These are phyloP conservation scores for Anser brachyrhynchus DNA, from an alignment of 2,113 vertebrate species.

Conservation along the genomic window DNA sequence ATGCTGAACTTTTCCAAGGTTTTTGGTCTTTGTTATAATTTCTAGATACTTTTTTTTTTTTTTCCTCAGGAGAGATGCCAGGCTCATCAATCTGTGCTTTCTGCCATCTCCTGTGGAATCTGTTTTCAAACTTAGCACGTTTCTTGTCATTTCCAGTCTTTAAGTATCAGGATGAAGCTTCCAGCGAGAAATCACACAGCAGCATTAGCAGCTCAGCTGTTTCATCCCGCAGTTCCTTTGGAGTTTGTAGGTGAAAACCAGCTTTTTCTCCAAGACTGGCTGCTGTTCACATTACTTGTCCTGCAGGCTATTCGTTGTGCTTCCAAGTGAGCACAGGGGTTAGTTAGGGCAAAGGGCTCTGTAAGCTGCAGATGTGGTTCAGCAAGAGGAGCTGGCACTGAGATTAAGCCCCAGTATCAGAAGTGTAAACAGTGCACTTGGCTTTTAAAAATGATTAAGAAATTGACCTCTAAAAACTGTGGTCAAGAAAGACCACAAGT, in stretches of 20 bases:
- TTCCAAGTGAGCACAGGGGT: neutral
- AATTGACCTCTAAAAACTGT: neutral
- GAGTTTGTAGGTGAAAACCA: accelerated
- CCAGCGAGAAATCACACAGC: neutral
- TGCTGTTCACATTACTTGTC: accelerated
- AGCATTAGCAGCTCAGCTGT: accelerated
- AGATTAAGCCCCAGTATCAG: neutral
- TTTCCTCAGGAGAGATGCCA: neutral
- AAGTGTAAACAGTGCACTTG: neutral
- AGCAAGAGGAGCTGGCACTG: neutral
- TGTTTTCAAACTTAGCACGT: accelerated
- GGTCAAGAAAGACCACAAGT: neutral
- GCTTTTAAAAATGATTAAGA: neutral
- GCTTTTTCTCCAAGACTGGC: neutral
- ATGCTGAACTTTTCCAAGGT: accelerated
- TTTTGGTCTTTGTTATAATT: neutral
- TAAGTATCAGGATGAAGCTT: neutral
- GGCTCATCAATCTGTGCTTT: neutral
- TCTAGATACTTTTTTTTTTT: neutral
- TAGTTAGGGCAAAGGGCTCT: conserved; percentile 12
- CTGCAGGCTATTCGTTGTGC: accelerated
- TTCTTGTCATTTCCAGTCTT: neutral
- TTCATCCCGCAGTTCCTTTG: neutral
- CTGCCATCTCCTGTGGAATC: neutral
- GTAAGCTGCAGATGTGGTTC: accelerated